These are phyloP conservation scores for Ictalurus furcatus DNA, from an alignment of 2,113 vertebrate species.

Conservation along the genomic window DNA sequence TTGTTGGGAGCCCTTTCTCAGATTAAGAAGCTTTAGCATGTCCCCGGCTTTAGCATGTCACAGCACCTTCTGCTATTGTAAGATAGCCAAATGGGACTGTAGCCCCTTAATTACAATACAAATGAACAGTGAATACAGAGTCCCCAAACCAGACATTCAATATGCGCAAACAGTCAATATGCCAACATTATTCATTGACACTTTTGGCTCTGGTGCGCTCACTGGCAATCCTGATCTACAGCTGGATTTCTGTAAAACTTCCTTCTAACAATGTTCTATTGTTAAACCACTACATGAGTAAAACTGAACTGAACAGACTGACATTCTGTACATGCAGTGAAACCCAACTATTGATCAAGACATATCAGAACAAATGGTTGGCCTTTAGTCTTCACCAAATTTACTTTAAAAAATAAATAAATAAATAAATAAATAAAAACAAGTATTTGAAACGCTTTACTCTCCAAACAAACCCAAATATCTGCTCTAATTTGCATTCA, in stretches of 20 bases:
- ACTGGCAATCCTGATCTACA: background rate
- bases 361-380: background rate
- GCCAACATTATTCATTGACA: background rate
- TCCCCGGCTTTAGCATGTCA: background rate
- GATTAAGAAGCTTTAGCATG: no score
- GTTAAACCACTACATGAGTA: background rate
- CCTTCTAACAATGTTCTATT: conserved; percentile 22
- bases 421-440: background rate
- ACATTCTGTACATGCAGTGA: background rate
- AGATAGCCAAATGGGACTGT: background rate
- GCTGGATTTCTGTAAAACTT: conserved; percentile 1
- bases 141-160: background rate
- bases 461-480: background rate
- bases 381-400: background rate
- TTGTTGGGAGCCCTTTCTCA: background rate
- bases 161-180: background rate
- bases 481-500: background rate
- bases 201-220: background rate
- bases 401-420: background rate
- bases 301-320: background rate
- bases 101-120: background rate
- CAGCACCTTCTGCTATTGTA: background rate
- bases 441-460: background rate
- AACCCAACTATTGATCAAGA: background rate
- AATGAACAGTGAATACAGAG: background rate